These are phyloP conservation scores for Yasuhikotakia modesta DNA, from an alignment of 2,797 vertebrate genomes.

Conservation along the genomic window DNA sequence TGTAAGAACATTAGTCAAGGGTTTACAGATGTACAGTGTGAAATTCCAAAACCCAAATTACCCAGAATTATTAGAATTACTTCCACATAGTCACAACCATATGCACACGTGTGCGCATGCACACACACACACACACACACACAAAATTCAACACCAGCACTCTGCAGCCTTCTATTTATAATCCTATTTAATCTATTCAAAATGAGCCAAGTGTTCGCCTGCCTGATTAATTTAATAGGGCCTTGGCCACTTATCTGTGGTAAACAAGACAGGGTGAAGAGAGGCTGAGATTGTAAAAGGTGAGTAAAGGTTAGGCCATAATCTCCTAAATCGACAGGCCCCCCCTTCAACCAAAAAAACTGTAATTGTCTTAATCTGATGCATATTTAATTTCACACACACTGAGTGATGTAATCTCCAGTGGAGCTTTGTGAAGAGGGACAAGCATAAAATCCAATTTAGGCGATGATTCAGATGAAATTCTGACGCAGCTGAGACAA, in stretches of 20 bases:
- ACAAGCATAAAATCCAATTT: slow-evolving; percentile 58
- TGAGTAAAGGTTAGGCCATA: slow-evolving; percentile 49
- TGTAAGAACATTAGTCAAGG: too few relatives aligned
- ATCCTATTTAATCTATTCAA: slow-evolving; percentile 56
- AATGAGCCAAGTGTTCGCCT: slow-evolving; percentile 42
- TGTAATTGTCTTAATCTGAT: slow-evolving; percentile 47
- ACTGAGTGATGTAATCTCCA: slow-evolving; percentile 37
- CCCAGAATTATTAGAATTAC: neutral
- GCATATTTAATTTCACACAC: slow-evolving; percentile 51
- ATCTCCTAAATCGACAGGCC: slow-evolving; percentile 13
- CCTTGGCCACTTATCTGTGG: slow-evolving; percentile 45
- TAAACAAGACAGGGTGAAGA: too few relatives aligned
- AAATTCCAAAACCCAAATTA: too few relatives aligned
- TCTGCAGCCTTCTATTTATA: slow-evolving; percentile 58
- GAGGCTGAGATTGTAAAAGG: slow-evolving; percentile 44
- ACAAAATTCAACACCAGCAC: slow-evolving; percentile 47
- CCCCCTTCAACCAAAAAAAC: slow-evolving; percentile 33
- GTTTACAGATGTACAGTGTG: too few relatives aligned
- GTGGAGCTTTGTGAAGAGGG: slow-evolving; percentile 44
- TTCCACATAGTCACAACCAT: slow-evolving; percentile 29
- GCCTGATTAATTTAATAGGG: slow-evolving; percentile 60
- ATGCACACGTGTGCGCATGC: too few relatives aligned
- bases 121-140: slow-evolving; percentile 42
- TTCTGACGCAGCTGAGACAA: neutral
- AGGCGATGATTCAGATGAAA: slow-evolving; percentile 36